Evolutionary conservation across 2,797 vertebrate species (phyloP), one percentile per base, ranked within the genome.

Genomic region (Tadarida brasiliensis): DNA sequence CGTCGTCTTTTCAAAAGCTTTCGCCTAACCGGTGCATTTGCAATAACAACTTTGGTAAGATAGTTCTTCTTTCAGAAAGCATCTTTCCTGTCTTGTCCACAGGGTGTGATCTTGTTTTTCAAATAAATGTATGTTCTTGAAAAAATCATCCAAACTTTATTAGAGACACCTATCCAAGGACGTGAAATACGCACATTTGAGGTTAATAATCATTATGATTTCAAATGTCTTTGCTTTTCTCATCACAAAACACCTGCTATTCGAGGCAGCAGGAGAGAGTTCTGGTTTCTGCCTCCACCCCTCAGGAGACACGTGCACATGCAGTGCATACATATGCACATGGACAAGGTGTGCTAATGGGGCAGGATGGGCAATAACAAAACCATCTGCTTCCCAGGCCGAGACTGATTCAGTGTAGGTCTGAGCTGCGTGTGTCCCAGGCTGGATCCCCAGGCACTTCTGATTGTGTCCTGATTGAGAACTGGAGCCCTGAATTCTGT

Each of bases 1-100:
- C 98, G 99, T 68, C 99, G 99, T 0, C 99, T 99, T 44, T 99
- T 99, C 98, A 99, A 99, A 94, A 99, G 99, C 0, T 99, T 99
- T 0, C 99, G 99, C 98, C 99, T 99, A 96, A 99, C 99, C 0
- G 99, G 99, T 0, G 99, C 99, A 97, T 99, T 99, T 96, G 99
- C 99, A 97, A 99, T 99, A 96, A 99, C 99, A 94, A 99, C 99
- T 5, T 98, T 99, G 99, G 99, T 99, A 98, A 99, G 99, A 57
- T 80, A 59, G 11, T 7, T 90, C 71, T n/a, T n/a, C n/a, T 95
- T 90, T 85, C 26, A 24, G 65, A 33, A 70, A 84, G 61, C 19
- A 11, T 73, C 15, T 67, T 88, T 39, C 54, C 28, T 68, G 5
- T 49, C 16, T 91, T 67, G 56, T 57, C 44, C 4, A 30, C 9